Evolutionary conservation across 92 coral and sea anemone genomes (phyloP).

Genomic region (Porites lobata): DNA sequence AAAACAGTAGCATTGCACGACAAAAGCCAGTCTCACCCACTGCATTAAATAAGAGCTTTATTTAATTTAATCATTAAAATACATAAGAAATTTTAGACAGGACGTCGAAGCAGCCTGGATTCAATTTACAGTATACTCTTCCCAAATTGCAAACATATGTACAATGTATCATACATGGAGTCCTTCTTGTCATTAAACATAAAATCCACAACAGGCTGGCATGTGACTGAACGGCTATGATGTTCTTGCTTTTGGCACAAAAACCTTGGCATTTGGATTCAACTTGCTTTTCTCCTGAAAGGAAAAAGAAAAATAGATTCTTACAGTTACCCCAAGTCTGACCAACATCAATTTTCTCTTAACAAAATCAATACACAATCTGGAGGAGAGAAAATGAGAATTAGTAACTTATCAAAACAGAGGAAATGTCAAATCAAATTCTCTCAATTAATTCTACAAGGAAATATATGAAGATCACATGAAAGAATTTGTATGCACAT

Average conservation of each 20-base stretch:
- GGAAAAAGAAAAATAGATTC: not conserved
- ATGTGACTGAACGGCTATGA: conserved; percentile 50
- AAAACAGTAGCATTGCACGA: not conserved
- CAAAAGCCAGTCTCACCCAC: not conserved
- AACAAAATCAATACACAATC: too few relatives aligned
- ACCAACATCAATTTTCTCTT: not conserved
- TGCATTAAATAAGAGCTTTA: conserved; percentile 64
- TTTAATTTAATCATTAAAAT: conserved; percentile 63
- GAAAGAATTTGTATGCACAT: too few relatives aligned
- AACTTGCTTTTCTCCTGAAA: conserved; percentile 88
- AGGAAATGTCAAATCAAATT: too few relatives aligned
- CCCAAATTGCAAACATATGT: conserved; percentile 61
- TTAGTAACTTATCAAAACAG: too few relatives aligned
- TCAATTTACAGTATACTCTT: conserved; percentile 78
- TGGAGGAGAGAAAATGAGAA: not conserved
- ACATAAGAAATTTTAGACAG: conserved; percentile 78
- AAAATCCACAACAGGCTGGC: conserved; percentile 41
- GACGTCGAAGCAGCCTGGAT: conserved; percentile 65
- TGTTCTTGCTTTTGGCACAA: conserved; percentile 88
- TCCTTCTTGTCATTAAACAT: conserved; percentile 39
- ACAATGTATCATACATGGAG: conserved; percentile 62
- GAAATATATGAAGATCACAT: too few relatives aligned
- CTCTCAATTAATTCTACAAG: too few relatives aligned
- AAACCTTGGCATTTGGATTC: conserved; percentile 98
- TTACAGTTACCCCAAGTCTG: not conserved